Evolutionary conservation across 1,140 invertebrate genomes (phyloP).

Genomic region (Meteorus sp.): DNA sequence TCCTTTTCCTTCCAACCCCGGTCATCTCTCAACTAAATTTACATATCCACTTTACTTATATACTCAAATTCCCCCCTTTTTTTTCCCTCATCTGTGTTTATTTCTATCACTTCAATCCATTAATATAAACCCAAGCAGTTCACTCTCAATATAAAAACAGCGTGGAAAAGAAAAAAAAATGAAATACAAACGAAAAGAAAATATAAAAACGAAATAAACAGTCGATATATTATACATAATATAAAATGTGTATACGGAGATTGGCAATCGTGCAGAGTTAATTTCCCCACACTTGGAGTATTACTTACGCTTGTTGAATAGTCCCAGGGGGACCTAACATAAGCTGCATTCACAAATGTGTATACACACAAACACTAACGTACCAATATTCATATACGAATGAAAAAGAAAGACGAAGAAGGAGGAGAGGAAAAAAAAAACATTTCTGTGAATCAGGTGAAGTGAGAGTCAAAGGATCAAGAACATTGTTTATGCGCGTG

Average conservation of each 20-base stretch:
- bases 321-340: constrained; percentile 17
- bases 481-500: constrained; percentile 14
- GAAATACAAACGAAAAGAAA: too few relatives aligned
- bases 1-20: background rate
- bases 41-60: constrained; percentile 39
- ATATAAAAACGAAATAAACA: background rate
- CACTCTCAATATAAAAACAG: background rate
- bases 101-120: too few relatives aligned
- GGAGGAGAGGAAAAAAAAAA: constrained; percentile 2
- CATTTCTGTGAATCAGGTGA: background rate
- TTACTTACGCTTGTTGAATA: constrained; percentile 23
- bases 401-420: background rate
- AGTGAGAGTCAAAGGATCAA: constrained; percentile 4
- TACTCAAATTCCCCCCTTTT: constrained; percentile 2
- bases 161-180: background rate
- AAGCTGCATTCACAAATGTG: background rate
- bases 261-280: constrained; percentile 26
- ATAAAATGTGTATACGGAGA: too few relatives aligned
- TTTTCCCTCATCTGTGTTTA: too few relatives aligned
- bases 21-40: constrained; percentile 33
- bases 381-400: background rate
- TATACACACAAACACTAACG: too few relatives aligned
- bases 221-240: too few relatives aligned
- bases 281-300: constrained; percentile 23
- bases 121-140: constrained; percentile 16